Evolutionary conservation across 2,888 invertebrate species (phyloP).

Genomic region (Acleris literana): DNA sequence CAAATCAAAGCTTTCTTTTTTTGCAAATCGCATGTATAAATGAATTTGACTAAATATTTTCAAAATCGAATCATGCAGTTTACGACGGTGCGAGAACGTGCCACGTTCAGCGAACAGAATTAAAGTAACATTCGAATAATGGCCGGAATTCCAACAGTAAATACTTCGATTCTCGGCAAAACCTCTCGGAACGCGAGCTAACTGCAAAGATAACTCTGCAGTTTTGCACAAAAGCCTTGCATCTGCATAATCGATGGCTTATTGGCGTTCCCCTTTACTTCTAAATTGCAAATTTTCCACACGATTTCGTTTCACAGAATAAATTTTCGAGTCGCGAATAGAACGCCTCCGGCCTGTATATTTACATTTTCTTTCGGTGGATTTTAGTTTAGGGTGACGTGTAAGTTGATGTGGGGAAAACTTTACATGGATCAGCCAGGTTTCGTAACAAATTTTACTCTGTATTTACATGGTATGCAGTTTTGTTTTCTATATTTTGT

Average conservation of each 20-base stretch:
- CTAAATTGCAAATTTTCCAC: slow-evolving; percentile 83
- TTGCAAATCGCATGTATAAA: too few species aligned
- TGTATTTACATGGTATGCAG: too few species aligned
- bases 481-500: too few species aligned
- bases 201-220: slow-evolving; percentile 78
- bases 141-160: slow-evolving; percentile 9
- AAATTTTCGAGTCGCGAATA: slow-evolving; percentile 76
- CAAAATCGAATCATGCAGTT: slow-evolving; percentile 2
- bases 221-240: slow-evolving; percentile 75
- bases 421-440: neutral
- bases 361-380: slow-evolving; percentile 52
- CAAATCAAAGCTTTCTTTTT: too few species aligned
- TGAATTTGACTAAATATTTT: neutral
- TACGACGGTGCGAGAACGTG: neutral
- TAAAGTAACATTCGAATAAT: slow-evolving; percentile 15
- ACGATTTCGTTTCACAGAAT: slow-evolving; percentile 78
- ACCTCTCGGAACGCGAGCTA: slow-evolving; percentile 67
- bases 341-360: slow-evolving; percentile 63
- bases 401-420: slow-evolving; percentile 17
- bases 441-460: too few species aligned
- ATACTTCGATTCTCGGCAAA: slow-evolving; percentile 62
- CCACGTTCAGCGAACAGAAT: slow-evolving; percentile 3
- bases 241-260: slow-evolving; percentile 83
- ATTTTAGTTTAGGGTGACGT: slow-evolving; percentile 43
- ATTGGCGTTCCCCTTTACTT: slow-evolving; percentile 81